Percentiles rank a stretch among this genome's conserved stretches.
phyloP scores from a whole-genome alignment of 1,140 invertebrate species.

The Pseudobourletiella spinata region DNA sequence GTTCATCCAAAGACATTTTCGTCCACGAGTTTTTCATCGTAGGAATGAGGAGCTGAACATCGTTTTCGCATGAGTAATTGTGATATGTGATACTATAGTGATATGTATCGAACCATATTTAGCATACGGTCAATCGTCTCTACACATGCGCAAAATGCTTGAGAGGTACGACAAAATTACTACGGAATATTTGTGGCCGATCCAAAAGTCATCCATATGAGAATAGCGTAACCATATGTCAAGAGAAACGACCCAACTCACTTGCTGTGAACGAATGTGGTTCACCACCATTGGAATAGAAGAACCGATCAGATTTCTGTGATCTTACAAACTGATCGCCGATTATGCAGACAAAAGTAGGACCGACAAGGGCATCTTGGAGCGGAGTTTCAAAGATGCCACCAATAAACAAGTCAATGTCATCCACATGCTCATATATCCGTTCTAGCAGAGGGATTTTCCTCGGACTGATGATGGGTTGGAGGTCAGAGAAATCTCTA shows the following conservation, averaged over 20 bases:
- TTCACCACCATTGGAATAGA: conserved; percentile 49
- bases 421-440: conserved; percentile 43
- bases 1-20: no score
- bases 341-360: conserved; percentile 53
- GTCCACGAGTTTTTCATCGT: no score
- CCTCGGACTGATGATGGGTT: conserved; percentile 19
- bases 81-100: no score
- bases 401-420: conserved; percentile 50
- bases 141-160: background rate
- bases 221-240: no score
- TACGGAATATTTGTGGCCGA: no score
- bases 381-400: conserved; percentile 45
- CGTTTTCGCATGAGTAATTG: no score
- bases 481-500: conserved; percentile 19
- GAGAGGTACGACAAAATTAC: no score
- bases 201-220: no score
- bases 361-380: conserved; percentile 48
- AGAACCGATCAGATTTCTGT: conserved; percentile 46
- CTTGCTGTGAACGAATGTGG: conserved; percentile 45
- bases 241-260: no score
- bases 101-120: no score
- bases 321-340: conserved; percentile 46
- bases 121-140: no score
- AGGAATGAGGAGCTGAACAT: no score
- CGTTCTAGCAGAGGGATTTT: conserved; percentile 37